These are phyloP conservation scores for Cardiocondyla obscurior DNA, from an alignment of 1,140 invertebrate genomes.

Conservation along the genomic window DNA sequence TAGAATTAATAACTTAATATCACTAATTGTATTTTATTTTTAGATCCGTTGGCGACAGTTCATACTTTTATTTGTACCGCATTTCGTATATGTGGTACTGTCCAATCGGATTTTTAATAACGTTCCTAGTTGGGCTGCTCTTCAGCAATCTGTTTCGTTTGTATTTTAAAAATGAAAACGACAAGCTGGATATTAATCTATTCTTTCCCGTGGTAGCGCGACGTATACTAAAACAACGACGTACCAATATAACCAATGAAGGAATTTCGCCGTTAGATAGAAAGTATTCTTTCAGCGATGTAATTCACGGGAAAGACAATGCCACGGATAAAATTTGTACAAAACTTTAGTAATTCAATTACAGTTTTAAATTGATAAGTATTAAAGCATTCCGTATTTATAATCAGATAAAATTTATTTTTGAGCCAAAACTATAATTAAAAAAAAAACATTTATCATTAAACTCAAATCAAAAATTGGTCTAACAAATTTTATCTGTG, in stretches of 20 bases:
- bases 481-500: neutral
- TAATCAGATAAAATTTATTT: neutral
- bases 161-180: constrained; percentile 60
- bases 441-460: neutral
- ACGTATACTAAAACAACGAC: constrained; percentile 73
- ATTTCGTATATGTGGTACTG: constrained; percentile 96
- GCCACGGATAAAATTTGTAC: neutral
- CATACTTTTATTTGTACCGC: constrained; percentile 85
- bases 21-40: constrained; percentile 46
- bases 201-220: constrained; percentile 87
- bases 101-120: constrained; percentile 87
- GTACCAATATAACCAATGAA: neutral
- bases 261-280: neutral
- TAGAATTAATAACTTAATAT: neutral
- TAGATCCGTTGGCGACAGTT: constrained; percentile 58
- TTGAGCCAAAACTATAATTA: neutral
- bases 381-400: constrained; percentile 46
- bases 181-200: constrained; percentile 85
- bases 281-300: constrained; percentile 61
- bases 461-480: neutral
- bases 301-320: neutral
- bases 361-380: neutral
- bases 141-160: constrained; percentile 81
- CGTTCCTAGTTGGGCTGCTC: constrained; percentile 88
- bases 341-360: constrained; percentile 37